phyloP scores from a whole-genome alignment of 2,113 vertebrate genomes.

The Podiceps cristatus region DNA sequence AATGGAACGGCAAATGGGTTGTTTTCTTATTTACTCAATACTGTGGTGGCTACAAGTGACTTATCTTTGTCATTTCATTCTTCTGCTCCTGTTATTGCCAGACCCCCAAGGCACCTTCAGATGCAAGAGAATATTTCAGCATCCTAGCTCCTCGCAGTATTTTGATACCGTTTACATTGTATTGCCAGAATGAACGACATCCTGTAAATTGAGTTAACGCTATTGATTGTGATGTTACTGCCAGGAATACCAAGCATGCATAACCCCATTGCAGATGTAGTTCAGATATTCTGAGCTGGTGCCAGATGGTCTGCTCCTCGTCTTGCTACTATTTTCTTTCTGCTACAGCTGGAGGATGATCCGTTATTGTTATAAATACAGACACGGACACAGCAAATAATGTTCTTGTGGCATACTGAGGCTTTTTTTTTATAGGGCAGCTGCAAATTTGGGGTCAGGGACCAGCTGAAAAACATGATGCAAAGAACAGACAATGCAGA shows the following conservation, averaged over 20 bases:
- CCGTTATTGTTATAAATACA: slow-evolving; percentile 13
- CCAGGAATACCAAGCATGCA: slow-evolving; percentile 32
- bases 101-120: neutral
- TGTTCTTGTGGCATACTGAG: neutral
- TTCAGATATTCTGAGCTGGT: slow-evolving; percentile 45
- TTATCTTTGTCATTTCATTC: neutral
- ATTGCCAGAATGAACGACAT: neutral
- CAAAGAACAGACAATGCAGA: neutral
- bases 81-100: neutral
- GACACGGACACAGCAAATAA: neutral
- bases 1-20: neutral
- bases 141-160: neutral
- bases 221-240: slow-evolving; percentile 57
- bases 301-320: slow-evolving; percentile 31
- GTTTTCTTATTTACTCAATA: neutral
- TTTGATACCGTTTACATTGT: slow-evolving; percentile 40
- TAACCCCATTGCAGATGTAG: slow-evolving; percentile 35
- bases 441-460: neutral
- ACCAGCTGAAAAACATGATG: neutral
- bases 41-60: neutral
- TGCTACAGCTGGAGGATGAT: slow-evolving; percentile 10
- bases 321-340: slow-evolving; percentile 15
- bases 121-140: neutral
- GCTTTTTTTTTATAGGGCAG: neutral
- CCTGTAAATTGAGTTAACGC: slow-evolving; percentile 54